phyloP scores from a whole-genome alignment of 92 coral and sea anemone species.

The Isaurus tuberculatus region DNA sequence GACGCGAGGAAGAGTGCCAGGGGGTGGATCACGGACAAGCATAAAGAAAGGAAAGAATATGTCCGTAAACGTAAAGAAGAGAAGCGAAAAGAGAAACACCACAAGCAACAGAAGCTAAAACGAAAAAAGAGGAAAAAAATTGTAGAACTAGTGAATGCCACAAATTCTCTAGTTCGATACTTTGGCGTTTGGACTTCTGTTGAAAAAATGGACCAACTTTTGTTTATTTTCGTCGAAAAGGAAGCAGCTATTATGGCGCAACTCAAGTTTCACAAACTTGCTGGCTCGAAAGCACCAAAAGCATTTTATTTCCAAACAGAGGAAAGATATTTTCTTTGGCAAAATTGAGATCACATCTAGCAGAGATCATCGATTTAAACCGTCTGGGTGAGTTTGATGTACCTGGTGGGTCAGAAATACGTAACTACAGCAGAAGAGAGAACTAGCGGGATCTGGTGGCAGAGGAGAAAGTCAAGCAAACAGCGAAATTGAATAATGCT shows the following conservation, averaged over 20 bases:
- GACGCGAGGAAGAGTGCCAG: slow-evolving; percentile 18
- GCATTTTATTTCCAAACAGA: slow-evolving; percentile 16
- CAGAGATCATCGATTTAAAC: slow-evolving; percentile 15
- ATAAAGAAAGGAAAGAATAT: slow-evolving; percentile 1
- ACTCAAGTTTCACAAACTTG: slow-evolving; percentile 23
- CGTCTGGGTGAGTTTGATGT: slow-evolving; percentile 14
- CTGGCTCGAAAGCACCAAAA: slow-evolving; percentile 24
- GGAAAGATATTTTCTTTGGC: slow-evolving; percentile 21
- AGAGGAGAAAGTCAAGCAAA: slow-evolving; percentile 20
- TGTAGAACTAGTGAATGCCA: slow-evolving; percentile 23
- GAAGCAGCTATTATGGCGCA: slow-evolving; percentile 28
- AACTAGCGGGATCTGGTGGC: slow-evolving; percentile 14
- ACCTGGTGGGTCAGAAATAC: slow-evolving; percentile 4
- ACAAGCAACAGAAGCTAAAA: neutral
- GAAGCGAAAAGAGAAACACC: neutral
- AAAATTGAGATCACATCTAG: slow-evolving; percentile 27
- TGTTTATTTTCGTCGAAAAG: slow-evolving; percentile 14
- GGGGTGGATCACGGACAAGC: slow-evolving; percentile 15
- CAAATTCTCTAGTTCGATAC: slow-evolving; percentile 15
- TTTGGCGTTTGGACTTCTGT: slow-evolving; percentile 19
- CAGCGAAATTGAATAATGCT: slow-evolving; percentile 10
- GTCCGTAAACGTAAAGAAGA: neutral
- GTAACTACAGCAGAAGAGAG: slow-evolving; percentile 21
- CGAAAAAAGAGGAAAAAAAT: slow-evolving; percentile 19
- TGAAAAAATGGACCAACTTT: slow-evolving; percentile 11